Base-by-base conservation (phyloP, 2,888 invertebrate genomes). In the Tuta absoluta region DNA sequence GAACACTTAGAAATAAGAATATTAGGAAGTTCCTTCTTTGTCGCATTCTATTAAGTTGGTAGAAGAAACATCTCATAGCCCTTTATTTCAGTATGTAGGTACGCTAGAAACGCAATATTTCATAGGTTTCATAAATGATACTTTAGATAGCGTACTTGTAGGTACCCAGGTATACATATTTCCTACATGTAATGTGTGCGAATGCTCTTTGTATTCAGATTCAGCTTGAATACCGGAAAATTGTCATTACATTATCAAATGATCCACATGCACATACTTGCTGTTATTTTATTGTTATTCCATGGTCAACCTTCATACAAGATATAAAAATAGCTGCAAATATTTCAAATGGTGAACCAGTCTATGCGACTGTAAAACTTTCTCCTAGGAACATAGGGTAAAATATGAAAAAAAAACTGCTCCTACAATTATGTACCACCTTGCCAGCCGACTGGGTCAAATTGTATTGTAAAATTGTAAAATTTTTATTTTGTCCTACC, bases 191-290 rank as follows among this genome's bases (percentile, higher is more conserved):
- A 23, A 23, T 33, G 56, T 67, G 70, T 73, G 73, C 73, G 72
- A 74, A 69, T 69, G 66, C 72, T 81, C 78, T 83, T 86, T 86
- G 85, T 86, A 72, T 77, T 82, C 71, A 71, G 63, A 73, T 77
- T 81, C 69, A 69, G 60, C 69, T 60, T 72, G 77, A 76, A 80
- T 76, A 82, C 85, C 86, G 86, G 87, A 87, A 87, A 81, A 85
- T 82, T 77, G 77, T 82, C 81, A 87, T 87, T 86, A 87, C 73
- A 76, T 77, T 82, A 82, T 80, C 80, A 82, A 80, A 79, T 78
- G 74, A 76, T 75, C 73, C 79, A 75, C 76, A 76, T 75, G 74
- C 21, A 10, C 10, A 8, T 21, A 14, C 33, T 28, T 28, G 56
- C 14, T 45, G 41, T 23, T 60, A 45, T 60, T 60, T 45, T 60